A percentile compares a stretch with the other conserved stretches of the same genome.
These are phyloP conservation scores for Perognathus longimembris DNA, from an alignment of 2,113 vertebrate species.

Conservation along the genomic window DNA sequence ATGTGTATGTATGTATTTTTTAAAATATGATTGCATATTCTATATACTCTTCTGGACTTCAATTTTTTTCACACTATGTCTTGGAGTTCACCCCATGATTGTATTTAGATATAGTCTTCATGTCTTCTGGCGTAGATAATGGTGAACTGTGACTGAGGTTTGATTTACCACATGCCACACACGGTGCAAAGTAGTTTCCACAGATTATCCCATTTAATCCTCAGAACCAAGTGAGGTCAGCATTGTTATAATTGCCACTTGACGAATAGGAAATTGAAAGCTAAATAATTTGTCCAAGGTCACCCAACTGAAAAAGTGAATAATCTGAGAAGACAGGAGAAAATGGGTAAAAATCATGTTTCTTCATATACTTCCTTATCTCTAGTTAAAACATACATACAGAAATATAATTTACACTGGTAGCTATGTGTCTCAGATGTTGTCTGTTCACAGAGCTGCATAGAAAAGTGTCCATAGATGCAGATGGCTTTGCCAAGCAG, in stretches of 20 bases:
- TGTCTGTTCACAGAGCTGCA: neutral
- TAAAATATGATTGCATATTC: neutral
- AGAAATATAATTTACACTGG: neutral
- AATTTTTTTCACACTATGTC: neutral
- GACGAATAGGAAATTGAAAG: slow-evolving; percentile 11
- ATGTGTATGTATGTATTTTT: neutral
- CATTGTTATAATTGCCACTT: neutral
- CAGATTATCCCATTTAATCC: slow-evolving; percentile 29
- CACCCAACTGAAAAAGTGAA: neutral
- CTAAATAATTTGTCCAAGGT: neutral
- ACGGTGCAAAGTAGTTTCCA: slow-evolving; percentile 23
- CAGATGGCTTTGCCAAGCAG: neutral
- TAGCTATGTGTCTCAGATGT: neutral
- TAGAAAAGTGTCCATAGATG: neutral
- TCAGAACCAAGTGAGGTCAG: neutral
- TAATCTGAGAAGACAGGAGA: neutral
- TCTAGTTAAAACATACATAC: neutral
- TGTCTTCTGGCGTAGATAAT: neutral
- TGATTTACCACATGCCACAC: neutral
- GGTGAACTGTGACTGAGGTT: neutral
- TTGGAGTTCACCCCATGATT: neutral
- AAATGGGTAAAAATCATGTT: neutral
- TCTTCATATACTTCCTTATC: neutral
- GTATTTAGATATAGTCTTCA: neutral
- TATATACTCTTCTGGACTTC: neutral